Conservation (phyloP, 2,888 invertebrate species). For the Corythucha ciliata region DNA sequence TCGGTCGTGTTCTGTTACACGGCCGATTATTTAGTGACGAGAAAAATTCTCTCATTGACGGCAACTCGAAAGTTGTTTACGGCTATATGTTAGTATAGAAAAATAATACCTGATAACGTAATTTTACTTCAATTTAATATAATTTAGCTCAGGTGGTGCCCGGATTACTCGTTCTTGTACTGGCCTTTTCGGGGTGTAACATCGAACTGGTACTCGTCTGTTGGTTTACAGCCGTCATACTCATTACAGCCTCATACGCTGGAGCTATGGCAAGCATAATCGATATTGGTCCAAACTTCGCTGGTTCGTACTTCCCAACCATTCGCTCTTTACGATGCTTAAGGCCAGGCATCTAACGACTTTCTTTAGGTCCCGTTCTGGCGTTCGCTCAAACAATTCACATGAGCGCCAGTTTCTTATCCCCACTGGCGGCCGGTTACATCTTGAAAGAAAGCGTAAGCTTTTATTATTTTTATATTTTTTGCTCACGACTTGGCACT, state of each 20-base stretch:
- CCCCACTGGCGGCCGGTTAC: conserved; percentile 54
- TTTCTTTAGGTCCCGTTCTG: conserved; percentile 49
- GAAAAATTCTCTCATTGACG: conserved; percentile 50
- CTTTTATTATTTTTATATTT: conserved; percentile 24
- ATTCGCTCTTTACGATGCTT: not conserved
- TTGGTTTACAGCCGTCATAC: conserved; percentile 60
- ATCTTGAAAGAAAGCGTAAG: conserved; percentile 51
- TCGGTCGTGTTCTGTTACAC: conserved; percentile 60
- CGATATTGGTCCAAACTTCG: conserved; percentile 68
- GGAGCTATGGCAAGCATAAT: conserved; percentile 69
- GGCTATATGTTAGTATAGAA: conserved; percentile 50
- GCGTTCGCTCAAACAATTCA: conserved; percentile 69
- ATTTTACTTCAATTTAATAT: conserved; percentile 6
- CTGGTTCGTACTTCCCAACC: conserved; percentile 43
- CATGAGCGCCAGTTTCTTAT: conserved; percentile 63
- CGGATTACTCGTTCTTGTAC: conserved; percentile 52
- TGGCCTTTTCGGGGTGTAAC: conserved; percentile 56
- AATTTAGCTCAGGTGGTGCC: conserved; percentile 56
- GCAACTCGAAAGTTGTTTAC: conserved; percentile 60
- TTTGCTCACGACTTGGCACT: not conserved
- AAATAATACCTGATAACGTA: too few species aligned
- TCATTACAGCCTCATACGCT: conserved; percentile 62
- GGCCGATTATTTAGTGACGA: conserved; percentile 53
- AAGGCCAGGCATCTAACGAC: not conserved
- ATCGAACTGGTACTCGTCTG: conserved; percentile 50